phyloP scores from a whole-genome alignment of 2,113 vertebrate species.

The Ammodytes marinus region DNA sequence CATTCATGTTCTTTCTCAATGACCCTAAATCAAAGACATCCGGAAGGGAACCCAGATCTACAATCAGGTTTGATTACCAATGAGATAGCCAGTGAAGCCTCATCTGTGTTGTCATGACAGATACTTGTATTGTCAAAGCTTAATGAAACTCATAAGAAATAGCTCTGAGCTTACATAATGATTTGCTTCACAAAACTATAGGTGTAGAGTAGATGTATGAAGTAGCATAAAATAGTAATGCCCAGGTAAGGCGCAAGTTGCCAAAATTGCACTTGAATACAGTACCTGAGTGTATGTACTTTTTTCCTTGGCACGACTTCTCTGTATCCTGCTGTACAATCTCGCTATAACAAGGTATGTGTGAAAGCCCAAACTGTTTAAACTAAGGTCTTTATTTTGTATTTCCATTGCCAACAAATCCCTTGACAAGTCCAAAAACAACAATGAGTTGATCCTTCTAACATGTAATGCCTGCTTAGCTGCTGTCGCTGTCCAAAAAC shows the following conservation, averaged over 20 bases:
- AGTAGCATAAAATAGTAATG: neutral
- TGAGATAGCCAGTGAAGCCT: neutral
- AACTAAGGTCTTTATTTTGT: neutral
- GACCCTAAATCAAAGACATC: slow-evolving; percentile 1
- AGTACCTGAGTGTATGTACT: neutral
- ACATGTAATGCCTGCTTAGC: neutral
- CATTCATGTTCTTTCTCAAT: slow-evolving; percentile 19
- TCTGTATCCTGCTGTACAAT: too few species aligned
- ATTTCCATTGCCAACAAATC: neutral
- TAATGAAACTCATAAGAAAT: neutral
- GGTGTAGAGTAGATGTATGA: neutral
- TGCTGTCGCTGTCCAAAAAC: too few species aligned
- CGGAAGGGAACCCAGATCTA: neutral
- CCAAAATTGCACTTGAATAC: neutral
- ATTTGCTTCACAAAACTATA: neutral
- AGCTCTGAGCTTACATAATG: too few species aligned
- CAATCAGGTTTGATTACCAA: neutral
- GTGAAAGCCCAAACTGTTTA: neutral
- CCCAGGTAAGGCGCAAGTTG: neutral
- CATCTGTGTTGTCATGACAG: neutral
- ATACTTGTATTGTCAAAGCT: neutral
- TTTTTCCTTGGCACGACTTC: too few species aligned
- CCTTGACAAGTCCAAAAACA: neutral
- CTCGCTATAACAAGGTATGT: neutral
- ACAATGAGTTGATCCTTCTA: neutral